Evolutionary conservation across 2,113 vertebrate genomes (phyloP), one percentile per base, ranked within the genome.

Genomic region (Vombatus ursinus): DNA sequence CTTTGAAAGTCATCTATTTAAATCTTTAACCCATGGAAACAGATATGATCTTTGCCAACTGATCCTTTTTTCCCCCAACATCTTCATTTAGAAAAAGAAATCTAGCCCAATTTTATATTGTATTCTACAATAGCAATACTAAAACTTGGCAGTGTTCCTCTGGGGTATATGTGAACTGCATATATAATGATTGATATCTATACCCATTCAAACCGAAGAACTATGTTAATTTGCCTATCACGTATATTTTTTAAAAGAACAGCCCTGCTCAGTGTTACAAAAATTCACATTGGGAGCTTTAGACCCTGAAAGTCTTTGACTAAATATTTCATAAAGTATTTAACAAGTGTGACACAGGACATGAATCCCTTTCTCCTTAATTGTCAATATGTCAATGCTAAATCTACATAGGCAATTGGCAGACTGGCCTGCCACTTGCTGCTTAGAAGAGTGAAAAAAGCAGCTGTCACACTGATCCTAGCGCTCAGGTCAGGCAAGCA

Each of bases 401-500:
- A 97, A 96, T 93, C 95, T 77, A 94, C 53, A 96, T 84, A 95
- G 47, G 93, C 96, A 95, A 68, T 97, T 96, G 95, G 97, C 98
- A 98, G 90, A 94, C 95, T 97, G 92, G 90, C 92, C 94, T 94
- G 96, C 92, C 95, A 97, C 98, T 98, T 98, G 97, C 97, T 97
- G 89, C 91, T 96, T 90, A 61, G 26, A 77, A 4, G 94, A 84
- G 47, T 98, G 96, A 95, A 95, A 90, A 94, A 97, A 97, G 96
- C 98, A 98, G 98, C 98, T 98, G 98, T 97, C 98, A 94, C 91
- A 94, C 91, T 93, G 90, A 96, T 98, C 98, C 94, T 95, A 77
- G 92, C 95, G 96, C 91, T 97, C 94, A 97, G 97, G 98, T 97
- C 97, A 98, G 97, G 94, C 95, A 77, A 93, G 95, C 95, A 96